These are phyloP conservation scores for Scelioninae gen. 1 DNA, from an alignment of 2,888 invertebrate genomes.

Conservation along the genomic window DNA sequence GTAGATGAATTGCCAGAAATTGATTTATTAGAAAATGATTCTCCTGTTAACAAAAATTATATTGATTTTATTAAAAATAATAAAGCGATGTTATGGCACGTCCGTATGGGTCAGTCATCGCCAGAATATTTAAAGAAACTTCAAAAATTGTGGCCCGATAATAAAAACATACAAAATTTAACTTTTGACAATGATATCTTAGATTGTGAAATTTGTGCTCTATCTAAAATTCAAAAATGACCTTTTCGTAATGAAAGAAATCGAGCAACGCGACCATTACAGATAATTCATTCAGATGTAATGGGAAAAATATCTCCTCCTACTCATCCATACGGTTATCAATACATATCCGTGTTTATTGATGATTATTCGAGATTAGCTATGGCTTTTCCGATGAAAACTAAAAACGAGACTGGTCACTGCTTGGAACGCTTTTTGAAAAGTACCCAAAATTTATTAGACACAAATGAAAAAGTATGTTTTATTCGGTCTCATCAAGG, in stretches of 20 bases:
- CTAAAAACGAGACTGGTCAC: conserved; percentile 64
- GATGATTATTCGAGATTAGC: conserved; percentile 72
- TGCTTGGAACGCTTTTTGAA: conserved; percentile 65
- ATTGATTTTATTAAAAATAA: conserved; percentile 19
- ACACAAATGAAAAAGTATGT: conserved; percentile 71
- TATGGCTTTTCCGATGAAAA: conserved; percentile 68
- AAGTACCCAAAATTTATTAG: conserved; percentile 71
- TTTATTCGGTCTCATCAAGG: conserved; percentile 72
- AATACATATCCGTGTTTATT: conserved; percentile 68
- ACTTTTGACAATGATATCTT: neutral
- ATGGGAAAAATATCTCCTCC: conserved; percentile 68
- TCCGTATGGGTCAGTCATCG: conserved; percentile 71
- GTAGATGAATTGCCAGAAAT: conserved; percentile 29
- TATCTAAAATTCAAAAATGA: conserved; percentile 72
- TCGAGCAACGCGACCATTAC: conserved; percentile 63
- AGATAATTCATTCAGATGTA: conserved; percentile 71
- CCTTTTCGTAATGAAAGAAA: conserved; percentile 63
- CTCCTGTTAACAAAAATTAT: conserved; percentile 5
- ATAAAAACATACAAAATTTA: conserved; percentile 11
- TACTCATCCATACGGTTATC: conserved; percentile 65
- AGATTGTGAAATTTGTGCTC: conserved; percentile 54
- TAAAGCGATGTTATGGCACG: conserved; percentile 73
- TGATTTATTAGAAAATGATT: conserved; percentile 30
- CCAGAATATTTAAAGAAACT: conserved; percentile 47
- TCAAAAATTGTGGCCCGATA: conserved; percentile 15